These are phyloP conservation scores for Macrosiphum euphorbiae DNA, from an alignment of 2,888 invertebrate genomes.

Conservation along the genomic window DNA sequence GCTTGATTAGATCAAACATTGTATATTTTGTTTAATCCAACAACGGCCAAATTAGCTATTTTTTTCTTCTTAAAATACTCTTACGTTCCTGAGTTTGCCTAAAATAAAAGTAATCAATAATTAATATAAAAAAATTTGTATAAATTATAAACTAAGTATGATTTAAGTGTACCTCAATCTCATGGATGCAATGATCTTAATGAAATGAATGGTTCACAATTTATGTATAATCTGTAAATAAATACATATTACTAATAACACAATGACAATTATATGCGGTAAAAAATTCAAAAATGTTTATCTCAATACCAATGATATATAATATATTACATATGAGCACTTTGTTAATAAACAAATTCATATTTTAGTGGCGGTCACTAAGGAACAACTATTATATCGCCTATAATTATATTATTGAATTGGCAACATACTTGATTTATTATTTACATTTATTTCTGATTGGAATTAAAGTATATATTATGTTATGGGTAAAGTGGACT, in stretches of 20 bases:
- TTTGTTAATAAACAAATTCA: no score
- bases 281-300: not conserved
- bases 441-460: not conserved
- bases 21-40: not conserved
- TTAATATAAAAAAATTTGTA: not conserved
- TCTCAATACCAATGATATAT: not conserved
- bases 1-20: constrained; percentile 14
- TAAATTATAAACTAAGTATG: not conserved
- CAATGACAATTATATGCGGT: not conserved
- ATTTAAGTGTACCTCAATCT: not conserved
- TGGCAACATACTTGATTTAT: not conserved
- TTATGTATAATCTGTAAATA: not conserved
- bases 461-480: not conserved
- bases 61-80: not conserved
- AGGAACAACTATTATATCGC: no score
- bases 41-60: not conserved
- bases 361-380: no score
- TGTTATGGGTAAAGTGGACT: not conserved
- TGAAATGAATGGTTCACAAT: not conserved
- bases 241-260: not conserved
- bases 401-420: no score
- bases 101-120: not conserved
- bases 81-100: not conserved
- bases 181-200: not conserved
- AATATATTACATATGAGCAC: not conserved